Evolutionary conservation across 1,140 invertebrate genomes (phyloP).

Genomic region (Solenopsis fugax): DNA sequence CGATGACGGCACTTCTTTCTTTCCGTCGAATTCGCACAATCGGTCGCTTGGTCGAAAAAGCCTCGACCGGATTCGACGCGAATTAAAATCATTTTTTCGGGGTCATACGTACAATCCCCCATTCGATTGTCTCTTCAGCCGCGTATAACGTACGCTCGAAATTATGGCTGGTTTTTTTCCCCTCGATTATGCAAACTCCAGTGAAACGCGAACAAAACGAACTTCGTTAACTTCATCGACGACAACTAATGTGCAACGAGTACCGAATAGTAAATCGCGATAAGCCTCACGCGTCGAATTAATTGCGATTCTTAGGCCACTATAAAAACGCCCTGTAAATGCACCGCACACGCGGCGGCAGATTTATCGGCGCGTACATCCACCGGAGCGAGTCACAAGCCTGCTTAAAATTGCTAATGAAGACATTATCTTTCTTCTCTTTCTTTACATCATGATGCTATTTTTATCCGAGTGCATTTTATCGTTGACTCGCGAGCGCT

Average conservation of each 20-base stretch:
- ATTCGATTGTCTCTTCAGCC: background rate
- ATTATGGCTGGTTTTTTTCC: background rate
- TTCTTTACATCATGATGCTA: background rate
- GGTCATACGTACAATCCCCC: background rate
- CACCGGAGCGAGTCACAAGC: background rate
- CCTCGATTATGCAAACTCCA: background rate
- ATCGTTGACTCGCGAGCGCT: background rate
- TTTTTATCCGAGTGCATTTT: conserved; percentile 16
- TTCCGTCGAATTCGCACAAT: conserved; percentile 19
- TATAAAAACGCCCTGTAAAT: conserved; percentile 7
- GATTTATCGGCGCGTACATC: background rate
- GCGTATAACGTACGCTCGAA: background rate
- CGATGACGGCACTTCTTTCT: conserved; percentile 78
- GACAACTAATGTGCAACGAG: background rate
- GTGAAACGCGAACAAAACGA: background rate
- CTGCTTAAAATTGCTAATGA: conserved; percentile 36
- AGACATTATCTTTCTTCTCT: conserved; percentile 6
- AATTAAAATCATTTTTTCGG: conserved; percentile 16
- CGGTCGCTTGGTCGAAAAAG: background rate
- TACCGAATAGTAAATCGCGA: background rate
- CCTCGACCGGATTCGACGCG: background rate
- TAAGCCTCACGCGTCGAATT: background rate
- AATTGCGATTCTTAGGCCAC: background rate
- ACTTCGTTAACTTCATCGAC: background rate
- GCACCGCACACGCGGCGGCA: background rate